phyloP scores from a whole-genome alignment of 2,888 invertebrate genomes.

The Melanargia galathea region DNA sequence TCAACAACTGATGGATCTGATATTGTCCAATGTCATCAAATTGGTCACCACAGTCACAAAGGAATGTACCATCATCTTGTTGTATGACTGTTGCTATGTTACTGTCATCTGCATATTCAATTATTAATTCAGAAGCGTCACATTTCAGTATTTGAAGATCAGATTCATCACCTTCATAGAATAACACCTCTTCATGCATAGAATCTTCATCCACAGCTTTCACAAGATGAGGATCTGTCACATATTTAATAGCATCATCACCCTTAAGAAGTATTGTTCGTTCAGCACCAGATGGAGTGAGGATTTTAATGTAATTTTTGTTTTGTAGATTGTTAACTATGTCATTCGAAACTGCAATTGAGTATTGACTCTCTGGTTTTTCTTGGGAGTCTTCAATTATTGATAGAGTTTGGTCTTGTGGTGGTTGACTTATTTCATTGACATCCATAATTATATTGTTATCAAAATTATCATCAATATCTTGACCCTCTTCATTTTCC shows the following conservation, averaged over 20 bases:
- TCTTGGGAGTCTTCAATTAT: conserved; percentile 46
- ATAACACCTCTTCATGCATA: conserved; percentile 65
- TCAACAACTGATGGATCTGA: conserved; percentile 67
- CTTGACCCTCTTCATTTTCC: conserved; percentile 71
- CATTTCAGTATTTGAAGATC: conserved; percentile 74
- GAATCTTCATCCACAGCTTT: conserved; percentile 57
- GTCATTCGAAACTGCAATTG: conserved; percentile 37
- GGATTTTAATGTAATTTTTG: conserved; percentile 67
- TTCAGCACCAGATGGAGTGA: conserved; percentile 60
- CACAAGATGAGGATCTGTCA: conserved; percentile 59
- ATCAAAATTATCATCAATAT: conserved; percentile 52
- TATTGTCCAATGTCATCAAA: conserved; percentile 69
- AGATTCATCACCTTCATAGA: conserved; percentile 71
- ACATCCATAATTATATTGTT: conserved; percentile 54
- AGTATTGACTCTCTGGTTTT: conserved; percentile 31
- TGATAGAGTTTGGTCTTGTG: conserved; percentile 48
- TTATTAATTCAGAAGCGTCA: conserved; percentile 72
- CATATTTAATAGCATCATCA: conserved; percentile 61
- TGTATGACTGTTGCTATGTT: conserved; percentile 69
- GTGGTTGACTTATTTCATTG: conserved; percentile 48
- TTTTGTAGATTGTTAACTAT: conserved; percentile 46
- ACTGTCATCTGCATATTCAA: conserved; percentile 74
- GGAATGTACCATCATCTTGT: conserved; percentile 69
- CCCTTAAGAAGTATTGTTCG: conserved; percentile 66
- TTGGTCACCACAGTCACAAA: conserved; percentile 75